Conservation (phyloP, 2,888 invertebrate genomes). For the Sussaba pulchella region DNA sequence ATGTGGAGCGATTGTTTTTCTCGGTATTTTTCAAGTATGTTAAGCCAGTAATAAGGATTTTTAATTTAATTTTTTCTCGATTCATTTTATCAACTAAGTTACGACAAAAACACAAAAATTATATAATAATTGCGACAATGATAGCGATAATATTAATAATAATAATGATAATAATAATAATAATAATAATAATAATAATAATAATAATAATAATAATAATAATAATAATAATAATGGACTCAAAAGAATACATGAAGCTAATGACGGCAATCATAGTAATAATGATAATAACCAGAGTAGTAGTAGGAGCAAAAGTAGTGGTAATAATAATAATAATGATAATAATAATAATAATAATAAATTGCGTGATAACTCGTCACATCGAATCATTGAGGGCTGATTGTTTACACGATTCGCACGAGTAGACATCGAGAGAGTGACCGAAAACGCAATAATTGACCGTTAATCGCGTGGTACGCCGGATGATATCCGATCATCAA, state of each 20-base stretch:
- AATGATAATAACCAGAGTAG: constrained; percentile 70
- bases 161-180: constrained; percentile 70
- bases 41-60: constrained; percentile 56
- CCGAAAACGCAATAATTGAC: no score
- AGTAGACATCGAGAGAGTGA: background rate
- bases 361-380: constrained; percentile 55
- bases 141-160: constrained; percentile 67
- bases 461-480: no score
- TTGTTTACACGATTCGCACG: background rate
- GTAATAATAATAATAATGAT: constrained; percentile 20
- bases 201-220: constrained; percentile 72
- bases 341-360: constrained; percentile 61
- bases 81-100: constrained; percentile 68
- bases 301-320: constrained; percentile 58
- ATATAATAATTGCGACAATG: constrained; percentile 69
- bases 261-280: constrained; percentile 70
- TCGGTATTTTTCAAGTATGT: constrained; percentile 58
- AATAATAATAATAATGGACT: constrained; percentile 74
- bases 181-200: constrained; percentile 68
- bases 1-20: constrained; percentile 50
- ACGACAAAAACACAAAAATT: constrained; percentile 77
- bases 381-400: constrained; percentile 23
- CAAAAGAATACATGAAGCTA: constrained; percentile 71
- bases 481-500: no score
- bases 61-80: no score